A percentile compares a stretch with the other conserved stretches of the same genome.
Evolutionary conservation across 2,797 vertebrate species (phyloP).

Genomic region (Amblyopsis hoosieri): DNA sequence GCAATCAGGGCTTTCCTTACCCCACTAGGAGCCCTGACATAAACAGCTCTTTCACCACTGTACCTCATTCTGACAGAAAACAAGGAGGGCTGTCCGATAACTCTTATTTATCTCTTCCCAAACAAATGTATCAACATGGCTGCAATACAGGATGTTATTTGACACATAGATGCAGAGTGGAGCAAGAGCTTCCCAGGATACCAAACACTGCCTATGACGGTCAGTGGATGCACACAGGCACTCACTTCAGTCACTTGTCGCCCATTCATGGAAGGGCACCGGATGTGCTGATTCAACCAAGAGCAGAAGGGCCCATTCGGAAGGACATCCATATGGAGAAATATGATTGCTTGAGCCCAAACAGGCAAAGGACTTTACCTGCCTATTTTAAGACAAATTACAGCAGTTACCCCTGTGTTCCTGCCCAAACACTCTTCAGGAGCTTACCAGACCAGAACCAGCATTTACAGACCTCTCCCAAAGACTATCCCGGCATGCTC

Average conservation of each 20-base stretch:
- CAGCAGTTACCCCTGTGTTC: conserved; percentile 57
- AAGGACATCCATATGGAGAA: conserved; percentile 55
- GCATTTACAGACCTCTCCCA: conserved; percentile 61
- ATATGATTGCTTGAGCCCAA: conserved; percentile 50
- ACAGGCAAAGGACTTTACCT: conserved; percentile 43
- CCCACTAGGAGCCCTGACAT: conserved; percentile 61
- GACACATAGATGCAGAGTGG: conserved; percentile 65
- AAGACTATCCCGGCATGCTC: conserved; percentile 63
- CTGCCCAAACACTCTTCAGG: conserved; percentile 48
- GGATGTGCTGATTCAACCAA: conserved; percentile 62
- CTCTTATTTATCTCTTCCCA: conserved; percentile 81
- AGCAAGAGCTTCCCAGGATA: conserved; percentile 52
- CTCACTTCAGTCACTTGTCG: conserved; percentile 52
- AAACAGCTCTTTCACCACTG: conserved; percentile 52
- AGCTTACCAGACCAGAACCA: conserved; percentile 67
- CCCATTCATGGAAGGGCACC: conserved; percentile 60
- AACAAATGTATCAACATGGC: conserved; percentile 83
- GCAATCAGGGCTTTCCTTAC: conserved; percentile 67
- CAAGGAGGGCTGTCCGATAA: conserved; percentile 48
- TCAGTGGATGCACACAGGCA: conserved; percentile 57
- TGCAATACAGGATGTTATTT: conserved; percentile 71
- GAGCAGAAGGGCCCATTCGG: conserved; percentile 42
- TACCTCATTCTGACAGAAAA: conserved; percentile 49
- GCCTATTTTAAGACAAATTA: conserved; percentile 71
- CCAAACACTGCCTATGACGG: conserved; percentile 63